These are phyloP conservation scores for Mamestra configurata DNA, from an alignment of 1,140 invertebrate genomes.

Conservation along the genomic window DNA sequence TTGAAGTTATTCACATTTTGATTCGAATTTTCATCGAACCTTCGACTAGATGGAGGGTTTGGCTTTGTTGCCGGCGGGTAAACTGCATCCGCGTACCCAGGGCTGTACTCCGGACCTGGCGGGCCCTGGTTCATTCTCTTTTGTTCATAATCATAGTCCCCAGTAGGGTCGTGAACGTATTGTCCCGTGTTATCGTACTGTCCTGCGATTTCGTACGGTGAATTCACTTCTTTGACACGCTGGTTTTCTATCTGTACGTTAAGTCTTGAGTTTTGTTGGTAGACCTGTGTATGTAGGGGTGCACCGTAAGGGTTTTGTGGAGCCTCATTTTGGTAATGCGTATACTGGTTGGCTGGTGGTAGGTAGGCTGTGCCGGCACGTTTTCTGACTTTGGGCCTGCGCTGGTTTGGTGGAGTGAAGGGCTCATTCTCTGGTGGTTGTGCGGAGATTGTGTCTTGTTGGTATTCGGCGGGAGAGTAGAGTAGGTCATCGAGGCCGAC, in stretches of 20 bases:
- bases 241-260: constrained; percentile 77
- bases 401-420: constrained; percentile 73
- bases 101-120: constrained; percentile 66
- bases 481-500: constrained; percentile 79
- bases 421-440: constrained; percentile 74
- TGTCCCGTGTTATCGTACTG: constrained; percentile 83
- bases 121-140: constrained; percentile 71
- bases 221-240: constrained; percentile 73
- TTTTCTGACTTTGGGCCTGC: constrained; percentile 79
- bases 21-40: constrained; percentile 76
- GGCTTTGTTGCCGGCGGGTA: constrained; percentile 74
- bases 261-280: constrained; percentile 78
- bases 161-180: constrained; percentile 81
- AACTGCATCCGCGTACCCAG: constrained; percentile 74
- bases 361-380: constrained; percentile 82
- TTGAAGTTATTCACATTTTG: constrained; percentile 79
- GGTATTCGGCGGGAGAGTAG: constrained; percentile 78
- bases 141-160: constrained; percentile 85
- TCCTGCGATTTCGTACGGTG: constrained; percentile 77
- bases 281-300: constrained; percentile 76
- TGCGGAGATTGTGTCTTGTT: constrained; percentile 62
- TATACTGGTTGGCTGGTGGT: constrained; percentile 80
- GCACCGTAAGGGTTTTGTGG: constrained; percentile 76
- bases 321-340: constrained; percentile 76
- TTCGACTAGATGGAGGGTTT: constrained; percentile 79